Base-by-base conservation (phyloP, 2,888 invertebrate species). In the Epistrophe eligans region DNA sequence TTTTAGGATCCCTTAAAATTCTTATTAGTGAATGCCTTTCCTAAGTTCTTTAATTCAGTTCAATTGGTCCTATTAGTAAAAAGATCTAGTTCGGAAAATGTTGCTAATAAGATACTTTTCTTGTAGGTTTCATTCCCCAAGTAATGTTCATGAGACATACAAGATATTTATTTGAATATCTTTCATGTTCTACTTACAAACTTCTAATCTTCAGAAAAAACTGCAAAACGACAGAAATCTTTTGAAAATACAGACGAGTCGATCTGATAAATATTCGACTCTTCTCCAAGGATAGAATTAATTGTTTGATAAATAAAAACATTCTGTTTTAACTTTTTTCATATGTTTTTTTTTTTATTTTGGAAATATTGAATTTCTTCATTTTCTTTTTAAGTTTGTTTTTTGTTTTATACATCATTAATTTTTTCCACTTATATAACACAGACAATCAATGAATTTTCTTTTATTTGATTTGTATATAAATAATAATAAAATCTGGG, bases 401-500 rank as follows among this genome's bases (percentile, higher is more conserved):
- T 24, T 73, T 77, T 79, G 88, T 87, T 67, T 80, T 72, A 71
- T 88, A 79, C 83, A 79, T 88, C 55, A 70, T 60, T 74, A 76
- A 57, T 66, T 79, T 70, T 77, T 83, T 82, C 87, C 76, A 87
- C 77, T 88, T 87, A 84, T 88, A 87, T 89, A 89, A 89, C 89
- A 89, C 88, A 89, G 89, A 89, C 89, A 89, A 88, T 88, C 84
- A 89, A 89, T 89, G 88, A 88, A 88, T 66, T 66, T 77, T 57
- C 58, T 77, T 81, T 82, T 73, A 55, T 77, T 84, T 85, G 76
- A 83, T 88, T 88, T 88, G 77, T 88, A 88, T 87, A 83, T 88
- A 84, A 87, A 88, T 83, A 89, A 84, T 88, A 88, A 88, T 88
- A 84, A 88, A 80, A 88, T 80, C 80, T 84, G 88, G 88, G 79